Percentiles rank a stretch among this genome's conserved stretches.
Evolutionary conservation across 2,797 vertebrate species (phyloP).

Genomic region (Tapera naevia): DNA sequence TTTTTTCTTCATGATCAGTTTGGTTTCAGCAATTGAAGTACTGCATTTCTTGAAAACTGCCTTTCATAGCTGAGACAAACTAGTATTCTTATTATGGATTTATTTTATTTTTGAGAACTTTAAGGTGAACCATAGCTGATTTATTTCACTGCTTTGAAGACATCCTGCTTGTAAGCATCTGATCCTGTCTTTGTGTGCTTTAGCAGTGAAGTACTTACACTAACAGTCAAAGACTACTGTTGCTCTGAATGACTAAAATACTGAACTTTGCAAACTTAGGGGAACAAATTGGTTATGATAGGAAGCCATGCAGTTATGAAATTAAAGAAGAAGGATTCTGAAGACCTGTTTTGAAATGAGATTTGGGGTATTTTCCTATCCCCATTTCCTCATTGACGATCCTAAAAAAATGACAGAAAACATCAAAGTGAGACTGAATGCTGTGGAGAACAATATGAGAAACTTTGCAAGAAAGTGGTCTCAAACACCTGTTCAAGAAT

Average conservation of each 20-base stretch:
- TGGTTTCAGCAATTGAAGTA: neutral
- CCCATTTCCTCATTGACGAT: neutral
- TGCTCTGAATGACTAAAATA: neutral
- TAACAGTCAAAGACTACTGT: neutral
- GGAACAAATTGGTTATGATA: neutral
- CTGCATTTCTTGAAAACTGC: neutral
- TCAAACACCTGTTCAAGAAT: neutral
- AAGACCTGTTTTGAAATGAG: neutral
- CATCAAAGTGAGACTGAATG: neutral
- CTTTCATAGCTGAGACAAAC: neutral
- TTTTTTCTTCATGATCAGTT: neutral
- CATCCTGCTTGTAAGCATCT: neutral
- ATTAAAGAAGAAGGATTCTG: neutral
- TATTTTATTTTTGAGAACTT: neutral
- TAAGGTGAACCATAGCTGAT: neutral
- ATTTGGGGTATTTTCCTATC: neutral
- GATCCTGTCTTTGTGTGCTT: neutral
- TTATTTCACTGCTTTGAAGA: neutral
- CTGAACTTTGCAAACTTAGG: neutral
- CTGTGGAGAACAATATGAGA: neutral
- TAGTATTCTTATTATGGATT: neutral
- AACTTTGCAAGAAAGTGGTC: neutral
- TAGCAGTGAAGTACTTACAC: neutral
- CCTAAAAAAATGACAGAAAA: neutral
- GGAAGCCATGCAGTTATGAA: neutral